Conservation (phyloP, 2,797 vertebrate genomes). For the Balearica regulorum region DNA sequence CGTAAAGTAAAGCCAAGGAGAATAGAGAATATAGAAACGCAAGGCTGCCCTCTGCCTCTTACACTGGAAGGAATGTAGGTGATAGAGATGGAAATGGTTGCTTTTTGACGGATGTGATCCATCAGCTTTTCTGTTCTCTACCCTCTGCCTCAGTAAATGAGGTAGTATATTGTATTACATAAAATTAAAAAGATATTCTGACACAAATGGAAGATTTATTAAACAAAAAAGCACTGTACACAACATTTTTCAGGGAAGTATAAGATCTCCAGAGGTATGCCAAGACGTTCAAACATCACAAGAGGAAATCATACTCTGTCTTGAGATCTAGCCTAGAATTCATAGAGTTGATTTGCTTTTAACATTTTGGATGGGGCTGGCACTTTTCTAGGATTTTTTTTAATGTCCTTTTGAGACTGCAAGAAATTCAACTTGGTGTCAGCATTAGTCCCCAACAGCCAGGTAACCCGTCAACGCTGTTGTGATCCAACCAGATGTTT, state of each 20-base stretch:
- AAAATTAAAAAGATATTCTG: background rate
- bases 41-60: conserved; percentile 61
- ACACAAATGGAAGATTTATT: background rate
- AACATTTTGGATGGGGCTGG: background rate
- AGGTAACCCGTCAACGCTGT: background rate
- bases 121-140: background rate
- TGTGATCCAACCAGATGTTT: background rate
- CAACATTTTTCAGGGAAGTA: background rate
- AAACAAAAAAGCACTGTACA: background rate
- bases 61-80: background rate
- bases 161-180: background rate
- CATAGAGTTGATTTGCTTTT: background rate
- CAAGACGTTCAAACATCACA: background rate
- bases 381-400: background rate
- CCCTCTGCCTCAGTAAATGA: background rate
- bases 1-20: background rate
- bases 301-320: background rate
- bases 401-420: background rate
- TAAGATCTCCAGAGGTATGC: background rate
- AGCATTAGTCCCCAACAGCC: background rate
- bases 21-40: conserved; percentile 6
- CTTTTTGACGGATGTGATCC: background rate
- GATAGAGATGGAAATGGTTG: rapidly evolving
- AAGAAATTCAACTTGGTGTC: background rate
- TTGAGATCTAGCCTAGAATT: background rate